These are phyloP conservation scores for Pangasius larnaudii DNA, from an alignment of 2,797 vertebrate species.

Conservation along the genomic window DNA sequence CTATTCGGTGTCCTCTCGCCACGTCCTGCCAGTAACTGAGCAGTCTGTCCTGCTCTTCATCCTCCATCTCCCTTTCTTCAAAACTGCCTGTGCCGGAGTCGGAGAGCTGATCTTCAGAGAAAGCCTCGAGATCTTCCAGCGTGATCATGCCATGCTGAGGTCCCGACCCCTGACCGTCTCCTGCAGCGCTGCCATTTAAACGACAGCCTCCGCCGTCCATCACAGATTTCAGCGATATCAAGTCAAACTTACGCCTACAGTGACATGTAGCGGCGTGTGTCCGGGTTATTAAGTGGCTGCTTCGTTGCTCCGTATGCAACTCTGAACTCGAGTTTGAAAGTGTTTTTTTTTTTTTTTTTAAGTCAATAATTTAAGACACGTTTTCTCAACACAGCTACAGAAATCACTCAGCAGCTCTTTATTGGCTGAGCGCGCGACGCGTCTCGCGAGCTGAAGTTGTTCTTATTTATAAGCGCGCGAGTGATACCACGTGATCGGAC, in stretches of 20 bases:
- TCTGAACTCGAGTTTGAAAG: background rate
- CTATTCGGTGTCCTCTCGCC: conserved; percentile 86
- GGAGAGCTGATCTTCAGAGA: conserved; percentile 78
- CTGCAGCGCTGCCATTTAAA: conserved; percentile 70
- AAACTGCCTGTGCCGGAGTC: conserved; percentile 78
- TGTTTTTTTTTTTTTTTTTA: too few relatives aligned
- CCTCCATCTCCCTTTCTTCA: conserved; percentile 71
- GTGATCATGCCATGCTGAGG: conserved; percentile 75
- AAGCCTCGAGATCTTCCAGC: conserved; percentile 84
- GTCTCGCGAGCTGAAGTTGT: background rate
- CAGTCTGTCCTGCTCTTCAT: conserved; percentile 74
- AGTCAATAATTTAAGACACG: background rate
- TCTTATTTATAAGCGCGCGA: background rate
- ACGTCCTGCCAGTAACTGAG: conserved; percentile 88
- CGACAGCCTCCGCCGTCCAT: conserved; percentile 81
- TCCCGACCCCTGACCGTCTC: background rate
- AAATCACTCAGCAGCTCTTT: background rate
- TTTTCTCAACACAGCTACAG: background rate
- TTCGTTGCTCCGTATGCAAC: background rate
- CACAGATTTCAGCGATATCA: background rate
- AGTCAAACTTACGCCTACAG: background rate
- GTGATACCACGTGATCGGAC: too few relatives aligned
- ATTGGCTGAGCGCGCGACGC: background rate
- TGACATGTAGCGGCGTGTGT: too few relatives aligned
- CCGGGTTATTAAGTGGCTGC: too few relatives aligned